phyloP scores from a whole-genome alignment of 2,113 vertebrate genomes.

The Toxotes chatareus region DNA sequence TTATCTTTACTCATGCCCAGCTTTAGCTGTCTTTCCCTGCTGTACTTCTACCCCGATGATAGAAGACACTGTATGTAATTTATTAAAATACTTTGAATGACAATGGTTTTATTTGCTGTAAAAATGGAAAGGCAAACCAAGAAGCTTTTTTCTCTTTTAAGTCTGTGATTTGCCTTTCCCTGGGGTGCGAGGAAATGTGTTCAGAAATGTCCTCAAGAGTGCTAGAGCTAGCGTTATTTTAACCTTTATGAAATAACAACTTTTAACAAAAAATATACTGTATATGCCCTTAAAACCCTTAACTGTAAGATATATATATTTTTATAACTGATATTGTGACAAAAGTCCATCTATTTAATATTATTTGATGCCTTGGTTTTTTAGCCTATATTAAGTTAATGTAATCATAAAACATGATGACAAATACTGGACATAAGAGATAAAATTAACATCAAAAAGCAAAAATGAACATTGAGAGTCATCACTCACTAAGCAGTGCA shows the following conservation, averaged over 20 bases:
- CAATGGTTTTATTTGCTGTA: conserved; percentile 77
- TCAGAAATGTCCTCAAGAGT: conserved; percentile 53
- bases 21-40: conserved; percentile 69
- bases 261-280: conserved; percentile 75
- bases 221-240: conserved; percentile 68
- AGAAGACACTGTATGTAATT: conserved; percentile 80
- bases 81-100: conserved; percentile 78
- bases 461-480: conserved; percentile 27
- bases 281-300: conserved; percentile 77
- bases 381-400: conserved; percentile 48
- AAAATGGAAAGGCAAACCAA: conserved; percentile 67
- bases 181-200: conserved; percentile 41
- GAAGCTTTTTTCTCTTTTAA: conserved; percentile 48
- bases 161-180: conserved; percentile 65
- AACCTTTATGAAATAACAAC: conserved; percentile 64
- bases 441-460: conserved; percentile 30
- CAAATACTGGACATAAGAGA: conserved; percentile 28
- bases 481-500: conserved; percentile 50
- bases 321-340: conserved; percentile 84
- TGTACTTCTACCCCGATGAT: conserved; percentile 74
- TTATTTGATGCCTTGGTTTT: conserved; percentile 74
- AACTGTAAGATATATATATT: conserved; percentile 86
- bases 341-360: conserved; percentile 73
- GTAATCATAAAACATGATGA: conserved; percentile 31
- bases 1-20: conserved; percentile 44